Percentiles rank a stretch among this genome's conserved stretches.
Conservation (phyloP, 1,140 invertebrate genomes). For the Neotoxoptera formosana region DNA sequence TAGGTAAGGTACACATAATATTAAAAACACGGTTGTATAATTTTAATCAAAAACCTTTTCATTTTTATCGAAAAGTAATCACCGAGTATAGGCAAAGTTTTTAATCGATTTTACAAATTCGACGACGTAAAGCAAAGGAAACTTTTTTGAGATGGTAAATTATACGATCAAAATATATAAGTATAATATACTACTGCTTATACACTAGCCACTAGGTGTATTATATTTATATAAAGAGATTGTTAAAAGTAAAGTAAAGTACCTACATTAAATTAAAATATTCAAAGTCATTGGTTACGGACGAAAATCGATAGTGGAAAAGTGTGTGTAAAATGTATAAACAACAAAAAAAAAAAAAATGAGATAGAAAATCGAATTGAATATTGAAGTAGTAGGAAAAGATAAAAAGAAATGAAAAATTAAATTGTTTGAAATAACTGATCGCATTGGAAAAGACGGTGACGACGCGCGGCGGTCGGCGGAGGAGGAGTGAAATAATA, state of each 20-base stretch:
- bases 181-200: neutral
- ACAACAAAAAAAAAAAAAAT: neutral
- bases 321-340: neutral
- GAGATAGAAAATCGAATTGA: neutral
- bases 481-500: neutral
- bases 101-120: slow-evolving; percentile 13
- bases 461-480: neutral
- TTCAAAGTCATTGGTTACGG: neutral
- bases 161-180: slow-evolving; percentile 1
- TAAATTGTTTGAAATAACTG: slow-evolving; percentile 26
- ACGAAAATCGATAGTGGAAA: neutral
- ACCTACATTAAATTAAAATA: slow-evolving; percentile 28
- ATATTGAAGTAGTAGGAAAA: neutral
- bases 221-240: neutral
- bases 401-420: slow-evolving; percentile 13
- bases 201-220: neutral
- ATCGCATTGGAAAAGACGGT: neutral
- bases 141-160: neutral
- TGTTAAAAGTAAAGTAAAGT: neutral
- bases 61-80: slow-evolving; percentile 25
- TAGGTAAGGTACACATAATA: neutral
- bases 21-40: neutral
- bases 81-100: neutral
- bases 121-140: neutral
- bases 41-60: slow-evolving; percentile 30